Conservation (phyloP, 2,888 invertebrate species). For the Limnephilus marmoratus region DNA sequence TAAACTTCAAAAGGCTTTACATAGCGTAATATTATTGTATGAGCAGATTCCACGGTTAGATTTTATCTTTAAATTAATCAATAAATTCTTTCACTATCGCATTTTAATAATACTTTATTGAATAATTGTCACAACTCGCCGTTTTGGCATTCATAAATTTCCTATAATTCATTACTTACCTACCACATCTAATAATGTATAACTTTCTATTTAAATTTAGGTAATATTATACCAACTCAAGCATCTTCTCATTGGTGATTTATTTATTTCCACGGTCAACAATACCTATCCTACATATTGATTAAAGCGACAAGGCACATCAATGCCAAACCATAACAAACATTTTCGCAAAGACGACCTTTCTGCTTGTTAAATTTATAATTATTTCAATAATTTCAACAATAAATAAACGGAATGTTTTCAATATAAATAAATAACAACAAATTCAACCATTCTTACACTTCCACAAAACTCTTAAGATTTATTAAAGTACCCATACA, state of each 20-base stretch:
- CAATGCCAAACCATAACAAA: conserved; percentile 33
- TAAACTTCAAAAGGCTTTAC: background rate
- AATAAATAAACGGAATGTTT: background rate
- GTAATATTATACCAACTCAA: background rate
- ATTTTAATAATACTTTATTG: background rate
- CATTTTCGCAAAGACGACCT: background rate
- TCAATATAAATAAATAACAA: background rate
- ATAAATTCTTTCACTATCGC: background rate
- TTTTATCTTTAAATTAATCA: background rate
- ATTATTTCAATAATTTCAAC: background rate
- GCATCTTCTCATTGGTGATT: background rate
- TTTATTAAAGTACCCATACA: background rate
- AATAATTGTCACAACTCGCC: conserved; percentile 2
- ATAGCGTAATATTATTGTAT: background rate
- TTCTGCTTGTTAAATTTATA: background rate
- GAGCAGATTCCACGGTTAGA: background rate
- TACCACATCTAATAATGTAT: background rate
- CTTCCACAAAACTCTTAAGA: background rate
- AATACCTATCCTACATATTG: background rate
- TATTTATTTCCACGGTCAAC: background rate
- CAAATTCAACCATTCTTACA: background rate
- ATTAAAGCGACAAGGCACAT: conserved; percentile 35
- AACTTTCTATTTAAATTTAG: background rate
- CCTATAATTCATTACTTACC: background rate
- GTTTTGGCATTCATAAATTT: background rate